A percentile compares a stretch with the other conserved stretches of the same genome.
Conservation (phyloP, 1,140 invertebrate genomes). For the Drosophila yakuba region DNA sequence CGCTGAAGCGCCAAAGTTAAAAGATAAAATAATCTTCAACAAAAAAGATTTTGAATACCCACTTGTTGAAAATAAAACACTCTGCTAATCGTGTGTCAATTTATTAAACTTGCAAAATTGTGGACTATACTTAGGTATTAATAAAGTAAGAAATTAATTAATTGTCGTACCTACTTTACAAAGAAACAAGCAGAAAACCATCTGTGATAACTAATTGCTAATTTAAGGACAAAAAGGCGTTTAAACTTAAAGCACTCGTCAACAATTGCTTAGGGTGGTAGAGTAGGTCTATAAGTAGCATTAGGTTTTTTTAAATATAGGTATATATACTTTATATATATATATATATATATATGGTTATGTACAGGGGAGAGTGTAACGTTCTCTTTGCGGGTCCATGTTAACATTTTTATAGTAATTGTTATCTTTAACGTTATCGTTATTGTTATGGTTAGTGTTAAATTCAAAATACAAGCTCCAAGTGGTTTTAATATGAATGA, state of each 20-base stretch:
- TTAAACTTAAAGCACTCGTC: conserved; percentile 73
- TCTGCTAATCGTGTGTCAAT: conserved; percentile 28
- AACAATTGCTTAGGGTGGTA: conserved; percentile 73
- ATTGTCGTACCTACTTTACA: conserved; percentile 40
- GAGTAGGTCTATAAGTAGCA: conserved; percentile 35
- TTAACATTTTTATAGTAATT: conserved; percentile 62
- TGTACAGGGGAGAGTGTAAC: conserved; percentile 45
- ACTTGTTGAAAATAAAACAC: conserved; percentile 1
- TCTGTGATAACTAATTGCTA: conserved; percentile 42
- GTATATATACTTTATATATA: conserved; percentile 23
- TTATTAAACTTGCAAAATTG: conserved; percentile 47
- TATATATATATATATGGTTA: conserved; percentile 42
- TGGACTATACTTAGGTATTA: conserved; percentile 33
- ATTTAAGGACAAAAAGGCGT: conserved; percentile 60
- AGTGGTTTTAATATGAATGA: conserved; percentile 58
- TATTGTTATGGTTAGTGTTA: conserved; percentile 57
- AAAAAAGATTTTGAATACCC: too few relatives aligned
- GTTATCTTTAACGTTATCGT: conserved; percentile 32
- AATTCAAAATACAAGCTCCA: conserved; percentile 80
- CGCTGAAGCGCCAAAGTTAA: too few relatives aligned
- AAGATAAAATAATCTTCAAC: too few relatives aligned
- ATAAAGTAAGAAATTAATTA: conserved; percentile 34
- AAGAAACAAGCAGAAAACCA: conserved; percentile 25
- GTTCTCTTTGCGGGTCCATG: conserved; percentile 47
- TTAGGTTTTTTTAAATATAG: conserved; percentile 37